Evolutionary conservation across 1,140 invertebrate genomes (phyloP).

Genomic region (Trigoniulus corallinus): DNA sequence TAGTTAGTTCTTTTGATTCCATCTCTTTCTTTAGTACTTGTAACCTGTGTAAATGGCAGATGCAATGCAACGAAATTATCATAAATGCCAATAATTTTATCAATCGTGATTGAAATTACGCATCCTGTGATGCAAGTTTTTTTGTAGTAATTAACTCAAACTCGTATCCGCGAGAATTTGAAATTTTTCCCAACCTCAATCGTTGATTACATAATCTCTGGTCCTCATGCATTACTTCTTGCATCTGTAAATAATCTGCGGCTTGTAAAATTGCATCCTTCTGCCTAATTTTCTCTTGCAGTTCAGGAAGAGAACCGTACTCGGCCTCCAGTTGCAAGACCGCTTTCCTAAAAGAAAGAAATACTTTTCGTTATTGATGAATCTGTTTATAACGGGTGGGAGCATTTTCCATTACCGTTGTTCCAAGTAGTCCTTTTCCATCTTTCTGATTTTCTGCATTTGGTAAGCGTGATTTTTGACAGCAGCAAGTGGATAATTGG

Average conservation of each 20-base stretch:
- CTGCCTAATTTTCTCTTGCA: background rate
- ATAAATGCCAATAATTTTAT: no score
- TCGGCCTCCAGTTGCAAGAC: background rate
- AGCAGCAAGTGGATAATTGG: background rate
- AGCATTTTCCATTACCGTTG: background rate
- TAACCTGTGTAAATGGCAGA: no score
- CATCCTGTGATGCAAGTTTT: no score
- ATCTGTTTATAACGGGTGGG: background rate
- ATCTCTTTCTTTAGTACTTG: background rate
- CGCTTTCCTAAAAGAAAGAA: background rate
- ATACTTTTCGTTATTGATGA: no score
- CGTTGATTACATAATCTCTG: background rate
- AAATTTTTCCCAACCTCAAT: no score
- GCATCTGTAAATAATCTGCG: background rate
- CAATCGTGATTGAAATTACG: no score
- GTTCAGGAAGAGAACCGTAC: background rate
- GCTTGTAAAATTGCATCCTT: background rate
- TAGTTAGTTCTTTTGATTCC: background rate
- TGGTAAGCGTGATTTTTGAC: background rate
- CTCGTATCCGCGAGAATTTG: no score
- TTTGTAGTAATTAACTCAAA: no score
- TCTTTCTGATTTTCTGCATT: background rate
- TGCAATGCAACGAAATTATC: no score
- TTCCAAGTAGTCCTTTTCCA: background rate
- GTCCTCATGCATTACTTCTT: background rate